phyloP scores from a whole-genome alignment of 2,888 invertebrate species.

The Amiota communis region DNA sequence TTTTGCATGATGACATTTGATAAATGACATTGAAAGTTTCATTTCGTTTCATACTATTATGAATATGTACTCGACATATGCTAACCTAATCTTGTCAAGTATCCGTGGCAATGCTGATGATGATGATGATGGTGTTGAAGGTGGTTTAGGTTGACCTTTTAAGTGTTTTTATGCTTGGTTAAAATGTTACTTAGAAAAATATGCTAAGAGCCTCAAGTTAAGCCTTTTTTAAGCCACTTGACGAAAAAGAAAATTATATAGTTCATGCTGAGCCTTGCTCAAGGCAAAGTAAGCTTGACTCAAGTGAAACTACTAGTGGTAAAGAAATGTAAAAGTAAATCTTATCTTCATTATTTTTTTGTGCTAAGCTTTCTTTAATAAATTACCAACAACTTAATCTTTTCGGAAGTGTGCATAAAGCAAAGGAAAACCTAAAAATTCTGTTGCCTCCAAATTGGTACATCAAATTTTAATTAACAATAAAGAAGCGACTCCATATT shows the following conservation, averaged over 20 bases:
- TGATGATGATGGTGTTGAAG: too few species aligned
- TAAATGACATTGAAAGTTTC: slow-evolving; percentile 17
- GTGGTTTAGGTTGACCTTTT: too few species aligned
- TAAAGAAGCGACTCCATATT: not conserved
- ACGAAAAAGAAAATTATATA: too few species aligned
- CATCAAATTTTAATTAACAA: slow-evolving; percentile 30
- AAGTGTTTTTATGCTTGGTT: too few species aligned
- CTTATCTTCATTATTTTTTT: slow-evolving; percentile 17
- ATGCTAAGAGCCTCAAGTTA: too few species aligned
- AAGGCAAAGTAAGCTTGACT: not conserved
- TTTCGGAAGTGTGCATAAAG: slow-evolving; percentile 1
- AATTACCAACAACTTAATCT: slow-evolving; percentile 24
- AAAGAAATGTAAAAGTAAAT: slow-evolving; percentile 4
- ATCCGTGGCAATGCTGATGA: not conserved
- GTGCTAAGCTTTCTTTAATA: slow-evolving; percentile 17
- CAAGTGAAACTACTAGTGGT: not conserved
- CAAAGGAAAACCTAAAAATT: slow-evolving; percentile 1
- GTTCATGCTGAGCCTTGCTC: not conserved
- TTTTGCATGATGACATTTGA: slow-evolving; percentile 29
- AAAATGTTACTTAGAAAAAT: too few species aligned
- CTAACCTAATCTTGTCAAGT: slow-evolving; percentile 18
- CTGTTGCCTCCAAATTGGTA: slow-evolving; percentile 5
- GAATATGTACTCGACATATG: slow-evolving; percentile 6
- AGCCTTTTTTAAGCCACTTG: too few species aligned
- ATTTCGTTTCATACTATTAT: not conserved